These are phyloP conservation scores for Dysdera silvatica DNA, from an alignment of 1,140 invertebrate species.

Conservation along the genomic window DNA sequence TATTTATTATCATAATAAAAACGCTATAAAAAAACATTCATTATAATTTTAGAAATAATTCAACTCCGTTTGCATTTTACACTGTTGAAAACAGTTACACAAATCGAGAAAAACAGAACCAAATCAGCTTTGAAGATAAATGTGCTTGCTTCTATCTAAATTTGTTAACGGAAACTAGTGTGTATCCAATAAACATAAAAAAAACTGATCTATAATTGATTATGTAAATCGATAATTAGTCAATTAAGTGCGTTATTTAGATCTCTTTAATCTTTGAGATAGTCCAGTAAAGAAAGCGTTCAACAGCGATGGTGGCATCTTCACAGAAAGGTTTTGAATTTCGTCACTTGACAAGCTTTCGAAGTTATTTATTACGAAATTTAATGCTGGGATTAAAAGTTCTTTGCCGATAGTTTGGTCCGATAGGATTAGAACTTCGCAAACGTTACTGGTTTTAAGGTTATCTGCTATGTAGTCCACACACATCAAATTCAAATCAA, in stretches of 20 bases:
- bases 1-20: neutral
- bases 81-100: neutral
- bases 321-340: neutral
- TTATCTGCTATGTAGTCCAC: conserved; percentile 1
- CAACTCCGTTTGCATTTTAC: neutral
- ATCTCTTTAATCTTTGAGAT: neutral
- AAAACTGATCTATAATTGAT: neutral
- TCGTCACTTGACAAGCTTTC: neutral
- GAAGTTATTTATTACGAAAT: neutral
- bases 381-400: neutral
- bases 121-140: neutral
- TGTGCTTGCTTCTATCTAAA: too few species aligned
- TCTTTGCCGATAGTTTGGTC: neutral
- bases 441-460: neutral
- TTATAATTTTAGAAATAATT: neutral
- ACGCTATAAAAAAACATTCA: neutral
- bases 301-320: neutral
- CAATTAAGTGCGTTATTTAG: neutral
- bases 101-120: neutral
- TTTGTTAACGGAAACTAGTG: neutral
- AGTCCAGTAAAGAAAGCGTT: neutral
- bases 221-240: neutral
- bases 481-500: neutral
- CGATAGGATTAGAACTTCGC: neutral
- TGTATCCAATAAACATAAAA: neutral